These are phyloP conservation scores for Entomyzon cyanotis DNA, from an alignment of 2,113 vertebrate genomes.

Conservation along the genomic window DNA sequence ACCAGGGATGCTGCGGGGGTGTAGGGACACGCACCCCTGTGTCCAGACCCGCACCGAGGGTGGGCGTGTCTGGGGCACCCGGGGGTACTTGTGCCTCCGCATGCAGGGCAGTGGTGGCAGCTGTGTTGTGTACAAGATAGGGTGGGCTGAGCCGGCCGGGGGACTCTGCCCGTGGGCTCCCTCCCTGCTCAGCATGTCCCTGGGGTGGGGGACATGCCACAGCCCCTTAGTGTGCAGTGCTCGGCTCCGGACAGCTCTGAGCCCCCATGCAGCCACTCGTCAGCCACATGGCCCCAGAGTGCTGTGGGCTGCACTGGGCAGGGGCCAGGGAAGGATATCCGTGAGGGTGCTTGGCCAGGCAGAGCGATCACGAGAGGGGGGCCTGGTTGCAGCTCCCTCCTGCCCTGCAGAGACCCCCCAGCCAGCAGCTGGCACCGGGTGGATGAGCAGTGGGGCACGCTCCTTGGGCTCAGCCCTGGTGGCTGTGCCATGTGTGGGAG, in stretches of 20 bases:
- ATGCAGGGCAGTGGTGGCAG: background rate
- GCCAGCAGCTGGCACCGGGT: background rate
- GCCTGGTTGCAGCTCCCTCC: background rate
- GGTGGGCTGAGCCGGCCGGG: background rate
- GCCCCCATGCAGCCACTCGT: background rate
- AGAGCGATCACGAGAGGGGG: background rate
- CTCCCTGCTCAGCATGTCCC: background rate
- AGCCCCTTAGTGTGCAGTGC: background rate
- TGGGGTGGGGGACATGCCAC: background rate
- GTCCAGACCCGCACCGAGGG: background rate
- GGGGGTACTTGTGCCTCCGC: accelerated
- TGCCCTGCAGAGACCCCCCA: background rate
- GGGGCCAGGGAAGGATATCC: background rate
- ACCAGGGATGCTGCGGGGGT: background rate
- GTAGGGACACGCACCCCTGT: background rate
- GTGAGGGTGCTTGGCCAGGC: background rate
- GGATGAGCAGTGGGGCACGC: accelerated
- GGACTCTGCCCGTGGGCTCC: background rate
- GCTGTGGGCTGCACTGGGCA: background rate
- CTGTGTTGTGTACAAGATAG: background rate
- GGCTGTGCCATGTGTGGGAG: background rate
- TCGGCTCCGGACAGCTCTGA: accelerated
- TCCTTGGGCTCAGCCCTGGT: background rate
- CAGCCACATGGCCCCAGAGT: accelerated
- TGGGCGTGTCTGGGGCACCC: background rate